A percentile compares a stretch with the other conserved stretches of the same genome.
phyloP scores from a whole-genome alignment of 1,140 invertebrate species.

The Spodoptera litura region DNA sequence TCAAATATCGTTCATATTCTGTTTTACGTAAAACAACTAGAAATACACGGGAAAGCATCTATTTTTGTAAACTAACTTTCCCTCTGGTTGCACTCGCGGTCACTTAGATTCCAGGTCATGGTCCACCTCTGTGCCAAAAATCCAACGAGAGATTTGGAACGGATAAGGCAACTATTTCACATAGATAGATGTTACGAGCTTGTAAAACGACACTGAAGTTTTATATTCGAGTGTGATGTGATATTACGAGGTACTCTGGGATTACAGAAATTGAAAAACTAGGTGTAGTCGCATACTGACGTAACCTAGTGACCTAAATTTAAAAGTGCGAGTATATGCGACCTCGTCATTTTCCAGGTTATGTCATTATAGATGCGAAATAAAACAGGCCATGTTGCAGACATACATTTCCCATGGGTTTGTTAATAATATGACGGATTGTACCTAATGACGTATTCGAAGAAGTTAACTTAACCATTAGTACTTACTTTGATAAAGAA shows the following conservation, averaged over 20 bases:
- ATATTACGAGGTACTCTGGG: too few relatives aligned
- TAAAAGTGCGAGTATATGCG: constrained; percentile 10
- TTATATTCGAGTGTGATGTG: too few relatives aligned
- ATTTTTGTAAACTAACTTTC: not conserved
- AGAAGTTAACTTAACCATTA: not conserved
- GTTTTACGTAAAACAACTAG: not conserved
- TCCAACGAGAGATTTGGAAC: too few relatives aligned
- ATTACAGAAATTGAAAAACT: not conserved
- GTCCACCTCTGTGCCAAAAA: too few relatives aligned
- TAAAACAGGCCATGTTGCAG: not conserved
- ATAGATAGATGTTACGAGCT: too few relatives aligned
- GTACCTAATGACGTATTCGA: too few relatives aligned
- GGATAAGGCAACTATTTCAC: too few relatives aligned
- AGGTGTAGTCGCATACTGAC: constrained; percentile 15
- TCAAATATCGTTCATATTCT: not conserved
- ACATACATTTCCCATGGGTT: too few relatives aligned
- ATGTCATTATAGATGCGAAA: constrained; percentile 8
- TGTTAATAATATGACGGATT: too few relatives aligned
- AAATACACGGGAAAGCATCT: not conserved
- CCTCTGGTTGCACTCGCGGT: too few relatives aligned
- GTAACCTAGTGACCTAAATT: constrained; percentile 41
- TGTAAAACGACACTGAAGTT: too few relatives aligned
- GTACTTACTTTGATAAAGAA: not conserved
- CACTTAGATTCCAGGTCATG: too few relatives aligned
- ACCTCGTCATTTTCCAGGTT: constrained; percentile 14